Evolutionary conservation across 2,797 vertebrate species (phyloP).

Genomic region (Limosa lapponica): DNA sequence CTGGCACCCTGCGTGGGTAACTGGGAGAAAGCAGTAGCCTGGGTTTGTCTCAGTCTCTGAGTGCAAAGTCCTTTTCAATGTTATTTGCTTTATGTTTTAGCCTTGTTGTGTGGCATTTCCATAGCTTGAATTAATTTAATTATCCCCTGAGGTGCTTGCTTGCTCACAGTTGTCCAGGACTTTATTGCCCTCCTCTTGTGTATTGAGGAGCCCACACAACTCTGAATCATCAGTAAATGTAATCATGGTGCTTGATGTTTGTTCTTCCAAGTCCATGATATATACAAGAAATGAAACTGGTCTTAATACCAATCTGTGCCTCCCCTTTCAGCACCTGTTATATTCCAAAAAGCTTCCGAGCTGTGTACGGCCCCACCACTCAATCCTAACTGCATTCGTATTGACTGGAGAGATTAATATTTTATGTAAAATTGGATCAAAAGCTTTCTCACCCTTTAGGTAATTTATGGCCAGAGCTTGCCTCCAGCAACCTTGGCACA

Average conservation of each 20-base stretch:
- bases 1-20: not conserved
- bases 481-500: not conserved
- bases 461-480: not conserved
- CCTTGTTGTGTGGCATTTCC: slow-evolving; percentile 31
- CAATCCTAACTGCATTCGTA: not conserved
- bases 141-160: not conserved
- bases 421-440: not conserved
- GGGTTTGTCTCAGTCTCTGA: not conserved
- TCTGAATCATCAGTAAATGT: slow-evolving; percentile 59
- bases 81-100: slow-evolving; percentile 16
- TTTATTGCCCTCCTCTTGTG: slow-evolving; percentile 15
- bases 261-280: not conserved
- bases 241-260: slow-evolving; percentile 12
- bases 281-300: not conserved
- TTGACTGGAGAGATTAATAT: not conserved
- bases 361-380: not conserved
- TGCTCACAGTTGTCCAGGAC: slow-evolving; percentile 35
- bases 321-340: not conserved
- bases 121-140: slow-evolving; percentile 54
- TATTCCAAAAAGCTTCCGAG: not conserved
- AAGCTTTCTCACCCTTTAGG: not conserved
- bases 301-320: not conserved
- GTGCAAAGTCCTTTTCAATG: not conserved
- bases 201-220: slow-evolving; percentile 24
- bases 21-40: not conserved